Conservation (phyloP, 1,140 invertebrate species). For the Aporrectodea caliginosa region DNA sequence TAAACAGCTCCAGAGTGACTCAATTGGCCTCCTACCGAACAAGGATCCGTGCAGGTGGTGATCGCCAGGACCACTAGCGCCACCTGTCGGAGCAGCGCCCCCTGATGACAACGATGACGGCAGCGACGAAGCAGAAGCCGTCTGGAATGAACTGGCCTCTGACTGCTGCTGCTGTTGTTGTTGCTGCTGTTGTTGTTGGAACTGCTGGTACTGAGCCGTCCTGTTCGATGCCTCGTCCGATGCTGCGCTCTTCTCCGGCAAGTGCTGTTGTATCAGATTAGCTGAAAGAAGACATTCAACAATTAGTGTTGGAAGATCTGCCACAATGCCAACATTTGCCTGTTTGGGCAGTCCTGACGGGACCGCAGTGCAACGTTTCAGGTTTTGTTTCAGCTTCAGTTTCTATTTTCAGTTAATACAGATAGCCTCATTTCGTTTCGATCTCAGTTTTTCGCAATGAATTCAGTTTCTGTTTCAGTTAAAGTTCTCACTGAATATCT, state of each 20-base stretch:
- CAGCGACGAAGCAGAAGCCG: neutral
- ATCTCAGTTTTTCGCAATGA: too few species aligned
- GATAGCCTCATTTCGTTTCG: too few species aligned
- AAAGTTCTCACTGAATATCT: too few species aligned
- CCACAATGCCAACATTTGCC: too few species aligned
- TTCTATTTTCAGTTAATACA: too few species aligned
- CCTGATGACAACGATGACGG: neutral
- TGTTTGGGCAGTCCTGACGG: too few species aligned
- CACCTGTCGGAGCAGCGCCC: neutral
- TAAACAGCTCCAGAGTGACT: too few species aligned
- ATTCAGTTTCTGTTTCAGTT: too few species aligned
- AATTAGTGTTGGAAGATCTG: too few species aligned
- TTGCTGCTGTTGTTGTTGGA: neutral
- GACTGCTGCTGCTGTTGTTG: neutral
- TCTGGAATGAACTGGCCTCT: too few species aligned
- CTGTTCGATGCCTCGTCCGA: neutral
- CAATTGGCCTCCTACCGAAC: neutral
- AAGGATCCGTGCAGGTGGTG: neutral
- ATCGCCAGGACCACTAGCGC: neutral
- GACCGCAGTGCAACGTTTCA: too few species aligned
- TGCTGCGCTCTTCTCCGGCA: neutral
- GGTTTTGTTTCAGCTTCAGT: too few species aligned
- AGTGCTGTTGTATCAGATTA: neutral
- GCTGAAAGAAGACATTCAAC: conserved; percentile 20
- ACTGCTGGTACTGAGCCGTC: neutral